Base-by-base conservation (phyloP, 1,140 invertebrate genomes). In the Lamellibrachia luymesi region DNA sequence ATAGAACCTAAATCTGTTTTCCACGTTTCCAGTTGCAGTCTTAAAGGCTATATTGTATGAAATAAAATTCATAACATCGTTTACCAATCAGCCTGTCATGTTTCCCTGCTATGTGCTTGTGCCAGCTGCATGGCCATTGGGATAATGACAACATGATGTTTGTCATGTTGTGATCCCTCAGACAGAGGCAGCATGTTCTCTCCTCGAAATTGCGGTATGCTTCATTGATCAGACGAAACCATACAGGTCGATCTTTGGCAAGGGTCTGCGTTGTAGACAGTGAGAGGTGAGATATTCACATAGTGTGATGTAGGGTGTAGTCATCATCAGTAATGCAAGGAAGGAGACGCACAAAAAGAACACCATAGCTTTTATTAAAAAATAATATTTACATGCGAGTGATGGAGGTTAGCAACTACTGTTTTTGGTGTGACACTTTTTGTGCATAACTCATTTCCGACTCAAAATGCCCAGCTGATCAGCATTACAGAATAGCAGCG, bases 311-410 rank as follows among this genome's bases (percentile, higher is more conserved):
- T 38, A 38, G 38, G 38, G 38, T 38, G 38, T 38, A 38, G 38
- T 7, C 52, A 56, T 56, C 52, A 7, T 13, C 13, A 56, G 6
- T 56, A 80, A 80, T 80, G 17, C 25, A 22, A 17, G 64, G 17
- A 8, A 22, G 17, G 6, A 80, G 13, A 8, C 64, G 1, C 13
- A 17, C 13, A 80, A 22, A 80, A 80, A 80, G 17, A 80, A 80
- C 64, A 80, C 52, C 52, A 80, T 80, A 80, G 64, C 64, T 80
- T 80, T 80, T 80, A 80, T 80, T 80, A 80, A 80, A 80, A 80
- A 80, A 80, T 80, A 17, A 10, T 80, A 80, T 80, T 22, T 80
- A 80, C 64, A 80, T 22, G 64, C 64, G 25, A 10, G 38, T 22
- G 6, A 56, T 17, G 64, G 25, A 38, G 25, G 64, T 80, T 22